Evolutionary conservation across 2,888 invertebrate species (phyloP).

Genomic region (Hirudinaria manillensis): DNA sequence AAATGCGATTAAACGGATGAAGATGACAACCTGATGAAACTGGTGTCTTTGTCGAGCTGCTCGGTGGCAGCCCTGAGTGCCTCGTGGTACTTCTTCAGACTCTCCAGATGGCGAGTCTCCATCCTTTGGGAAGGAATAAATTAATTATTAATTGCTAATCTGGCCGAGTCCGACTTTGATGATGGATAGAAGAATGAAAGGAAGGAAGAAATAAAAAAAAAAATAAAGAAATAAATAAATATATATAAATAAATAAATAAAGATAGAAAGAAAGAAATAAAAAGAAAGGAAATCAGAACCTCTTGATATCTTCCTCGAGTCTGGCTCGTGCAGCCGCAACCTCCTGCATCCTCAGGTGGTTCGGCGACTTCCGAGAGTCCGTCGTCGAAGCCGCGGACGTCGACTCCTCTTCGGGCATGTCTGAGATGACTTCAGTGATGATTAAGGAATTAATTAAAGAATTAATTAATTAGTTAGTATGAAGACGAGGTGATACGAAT

Average conservation of each 20-base stretch:
- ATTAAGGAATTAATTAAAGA: background rate
- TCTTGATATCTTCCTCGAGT: constrained; percentile 47
- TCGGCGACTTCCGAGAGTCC: constrained; percentile 58
- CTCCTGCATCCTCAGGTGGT: constrained; percentile 36
- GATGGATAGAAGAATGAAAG: background rate
- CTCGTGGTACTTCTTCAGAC: too few relatives aligned
- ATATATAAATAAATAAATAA: background rate
- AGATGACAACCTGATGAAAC: background rate
- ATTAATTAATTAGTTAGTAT: too few relatives aligned
- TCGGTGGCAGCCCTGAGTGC: too few relatives aligned
- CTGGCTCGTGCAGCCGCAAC: constrained; percentile 44
- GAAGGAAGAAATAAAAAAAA: background rate
- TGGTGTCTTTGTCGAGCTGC: background rate
- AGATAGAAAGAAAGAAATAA: background rate
- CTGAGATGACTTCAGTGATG: constrained; percentile 11
- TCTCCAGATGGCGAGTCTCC: too few relatives aligned
- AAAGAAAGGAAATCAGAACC: constrained; percentile 39
- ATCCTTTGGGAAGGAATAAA: background rate
- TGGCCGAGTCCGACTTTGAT: background rate
- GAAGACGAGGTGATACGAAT: background rate
- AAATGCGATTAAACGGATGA: too few relatives aligned
- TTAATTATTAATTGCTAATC: background rate
- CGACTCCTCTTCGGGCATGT: constrained; percentile 59
- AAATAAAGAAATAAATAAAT: background rate
- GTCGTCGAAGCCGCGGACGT: constrained; percentile 63